These are phyloP conservation scores for Hedya salicella DNA, from an alignment of 2,888 invertebrate species.

Conservation along the genomic window DNA sequence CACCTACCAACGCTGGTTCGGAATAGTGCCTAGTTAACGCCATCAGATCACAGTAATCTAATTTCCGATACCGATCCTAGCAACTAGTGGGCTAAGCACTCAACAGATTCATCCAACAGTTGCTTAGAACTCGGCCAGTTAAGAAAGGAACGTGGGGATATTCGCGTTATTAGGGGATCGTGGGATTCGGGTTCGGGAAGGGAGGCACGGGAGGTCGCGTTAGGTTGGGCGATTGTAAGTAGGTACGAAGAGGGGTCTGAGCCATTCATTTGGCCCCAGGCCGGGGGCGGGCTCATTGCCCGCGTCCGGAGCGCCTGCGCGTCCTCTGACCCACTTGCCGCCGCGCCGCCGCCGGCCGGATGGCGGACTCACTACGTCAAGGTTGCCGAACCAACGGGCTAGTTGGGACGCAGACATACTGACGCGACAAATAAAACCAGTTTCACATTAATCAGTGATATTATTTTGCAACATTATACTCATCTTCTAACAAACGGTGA, in stretches of 20 bases:
- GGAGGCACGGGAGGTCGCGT: constrained; percentile 69
- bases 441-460: constrained; percentile 11
- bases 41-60: constrained; percentile 54
- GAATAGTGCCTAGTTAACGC: constrained; percentile 35
- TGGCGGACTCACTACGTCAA: constrained; percentile 77
- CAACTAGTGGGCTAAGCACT: constrained; percentile 77
- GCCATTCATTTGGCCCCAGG: constrained; percentile 75
- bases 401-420: constrained; percentile 73
- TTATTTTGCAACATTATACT: neutral
- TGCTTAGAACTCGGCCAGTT: constrained; percentile 62
- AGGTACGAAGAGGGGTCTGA: constrained; percentile 63
- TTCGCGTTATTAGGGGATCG: constrained; percentile 48
- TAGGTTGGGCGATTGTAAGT: constrained; percentile 56
- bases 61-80: constrained; percentile 70
- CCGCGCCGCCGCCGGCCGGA: constrained; percentile 60
- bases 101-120: constrained; percentile 78
- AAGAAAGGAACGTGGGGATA: constrained; percentile 59
- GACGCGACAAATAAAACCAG: constrained; percentile 64
- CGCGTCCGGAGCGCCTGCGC: constrained; percentile 80
- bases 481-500: neutral
- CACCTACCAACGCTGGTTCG: constrained; percentile 4
- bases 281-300: constrained; percentile 81
- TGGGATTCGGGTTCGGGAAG: constrained; percentile 50
- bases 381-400: constrained; percentile 78
- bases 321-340: constrained; percentile 79